Evolutionary conservation across 30 jellyfish, hydroid and myxozoan species (phyloP), one percentile per base, ranked within the genome.

Genomic region (Aurelia sp.): DNA sequence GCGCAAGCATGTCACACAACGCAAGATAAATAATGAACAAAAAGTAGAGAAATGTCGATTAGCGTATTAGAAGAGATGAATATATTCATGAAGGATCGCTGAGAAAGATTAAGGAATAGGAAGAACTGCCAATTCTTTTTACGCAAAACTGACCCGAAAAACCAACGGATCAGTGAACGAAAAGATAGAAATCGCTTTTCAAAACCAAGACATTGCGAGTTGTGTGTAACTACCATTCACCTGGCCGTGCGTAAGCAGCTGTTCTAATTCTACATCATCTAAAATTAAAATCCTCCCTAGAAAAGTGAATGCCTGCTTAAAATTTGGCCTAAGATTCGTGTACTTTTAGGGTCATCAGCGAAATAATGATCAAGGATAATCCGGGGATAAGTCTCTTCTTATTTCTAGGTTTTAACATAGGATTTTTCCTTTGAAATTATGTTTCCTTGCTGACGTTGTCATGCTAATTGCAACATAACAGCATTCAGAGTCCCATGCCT

Each of bases 111-210:
- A 82, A 71, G 19, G 74, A 86, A 69, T 82, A 33, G 37, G 18
- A 21, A 82, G 71, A 82, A 60, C 68, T 44, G 73, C 86, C 48
- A 62, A 47, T 68, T 82, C 66, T 70, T 21, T 81, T 59, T 55
- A 67, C 48, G 73, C 62, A 82, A 82, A 82, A 64, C 59, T 64
- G 84, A 62, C 92, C 85, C 37, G 77, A 66, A 66, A 44, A 82
- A 70, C 92, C 85, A 82, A 69, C n/a, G 85, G 85, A 70, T 82
- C 37, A 69, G 86, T 73, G 72, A 82, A 82, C 37, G 58, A 69
- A 37, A 82, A 82, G 55, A 69, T 73, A 82, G 63, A 81, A 71
- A 59, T 71, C 85, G 79, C 68, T 57, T 82, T 82, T 82, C 48
- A 44, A 71, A 68, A 59, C 77, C 78, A 59, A 82, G 85, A 59